Evolutionary conservation across 2,888 invertebrate genomes (phyloP).

Genomic region (Xylota segnis): DNA sequence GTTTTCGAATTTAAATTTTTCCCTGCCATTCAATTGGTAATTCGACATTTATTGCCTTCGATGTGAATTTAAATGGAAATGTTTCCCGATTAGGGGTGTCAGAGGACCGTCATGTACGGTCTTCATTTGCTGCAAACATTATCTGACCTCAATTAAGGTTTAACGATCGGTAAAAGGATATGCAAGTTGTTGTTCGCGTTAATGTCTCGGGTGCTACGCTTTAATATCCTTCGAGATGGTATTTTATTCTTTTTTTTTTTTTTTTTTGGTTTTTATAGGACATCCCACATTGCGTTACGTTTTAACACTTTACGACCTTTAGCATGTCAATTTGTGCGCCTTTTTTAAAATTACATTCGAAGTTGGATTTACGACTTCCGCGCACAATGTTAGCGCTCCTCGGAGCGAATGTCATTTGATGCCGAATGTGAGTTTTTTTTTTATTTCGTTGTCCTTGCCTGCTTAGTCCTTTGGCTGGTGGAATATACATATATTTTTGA

Average conservation of each 20-base stretch:
- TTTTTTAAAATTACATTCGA: slow-evolving; percentile 37
- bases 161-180: slow-evolving; percentile 22
- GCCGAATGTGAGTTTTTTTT: slow-evolving; percentile 22
- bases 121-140: slow-evolving; percentile 15
- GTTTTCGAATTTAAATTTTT: slow-evolving; percentile 13
- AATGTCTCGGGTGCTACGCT: neutral
- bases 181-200: slow-evolving; percentile 5
- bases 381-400: slow-evolving; percentile 22
- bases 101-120: neutral
- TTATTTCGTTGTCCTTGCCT: slow-evolving; percentile 17
- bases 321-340: slow-evolving; percentile 30
- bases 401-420: slow-evolving; percentile 30
- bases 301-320: slow-evolving; percentile 48
- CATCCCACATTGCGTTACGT: slow-evolving; percentile 16
- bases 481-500: slow-evolving; percentile 35
- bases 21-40: neutral
- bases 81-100: neutral
- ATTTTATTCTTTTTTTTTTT: slow-evolving; percentile 11
- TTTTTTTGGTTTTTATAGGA: no score
- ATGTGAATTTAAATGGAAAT: slow-evolving; percentile 13
- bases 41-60: slow-evolving; percentile 5
- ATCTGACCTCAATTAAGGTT: slow-evolving; percentile 56
- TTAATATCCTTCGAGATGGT: neutral
- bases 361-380: slow-evolving; percentile 36
- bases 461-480: neutral